These are phyloP conservation scores for Tribolium freemani DNA, from an alignment of 2,888 invertebrate genomes.

Conservation along the genomic window DNA sequence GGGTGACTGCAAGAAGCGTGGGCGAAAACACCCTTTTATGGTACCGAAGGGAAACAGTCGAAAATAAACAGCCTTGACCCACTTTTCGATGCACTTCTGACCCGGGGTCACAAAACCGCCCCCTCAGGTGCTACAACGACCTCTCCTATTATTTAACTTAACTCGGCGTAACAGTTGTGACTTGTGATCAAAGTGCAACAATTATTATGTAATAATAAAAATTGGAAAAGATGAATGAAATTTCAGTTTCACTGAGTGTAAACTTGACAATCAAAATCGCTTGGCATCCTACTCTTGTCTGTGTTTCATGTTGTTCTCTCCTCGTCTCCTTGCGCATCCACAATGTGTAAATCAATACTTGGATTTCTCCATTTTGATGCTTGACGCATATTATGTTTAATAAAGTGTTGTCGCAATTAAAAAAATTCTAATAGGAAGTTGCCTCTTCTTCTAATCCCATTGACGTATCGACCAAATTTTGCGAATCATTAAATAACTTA, in stretches of 20 bases:
- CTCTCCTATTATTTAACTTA: slow-evolving; percentile 1
- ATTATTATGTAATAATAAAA: slow-evolving; percentile 10
- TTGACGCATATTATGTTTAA: slow-evolving; percentile 38
- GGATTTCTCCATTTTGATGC: slow-evolving; percentile 33
- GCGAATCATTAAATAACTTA: slow-evolving; percentile 21
- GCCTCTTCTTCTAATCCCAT: slow-evolving; percentile 25
- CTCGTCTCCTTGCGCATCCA: slow-evolving; percentile 27
- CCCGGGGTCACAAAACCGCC: background rate
- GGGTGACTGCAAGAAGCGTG: slow-evolving; percentile 52
- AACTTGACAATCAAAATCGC: slow-evolving; percentile 45
- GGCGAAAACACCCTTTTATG: slow-evolving; percentile 47
- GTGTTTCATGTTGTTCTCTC: background rate
- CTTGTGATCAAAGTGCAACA: slow-evolving; percentile 14
- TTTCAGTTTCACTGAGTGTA: slow-evolving; percentile 44
- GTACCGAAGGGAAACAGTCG: slow-evolving; percentile 38
- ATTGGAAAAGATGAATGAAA: slow-evolving; percentile 40
- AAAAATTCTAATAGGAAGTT: slow-evolving; percentile 6
- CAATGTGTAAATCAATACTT: slow-evolving; percentile 36
- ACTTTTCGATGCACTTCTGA: slow-evolving; percentile 9
- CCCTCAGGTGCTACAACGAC: slow-evolving; percentile 1
- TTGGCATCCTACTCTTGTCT: slow-evolving; percentile 20
- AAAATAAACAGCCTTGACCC: slow-evolving; percentile 43
- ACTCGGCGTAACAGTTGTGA: background rate
- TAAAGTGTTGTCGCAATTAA: slow-evolving; percentile 15
- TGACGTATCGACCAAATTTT: slow-evolving; percentile 27